A percentile compares a stretch with the other conserved stretches of the same genome.
phyloP scores from a whole-genome alignment of 2,797 vertebrate genomes.

The Prionace glauca region DNA sequence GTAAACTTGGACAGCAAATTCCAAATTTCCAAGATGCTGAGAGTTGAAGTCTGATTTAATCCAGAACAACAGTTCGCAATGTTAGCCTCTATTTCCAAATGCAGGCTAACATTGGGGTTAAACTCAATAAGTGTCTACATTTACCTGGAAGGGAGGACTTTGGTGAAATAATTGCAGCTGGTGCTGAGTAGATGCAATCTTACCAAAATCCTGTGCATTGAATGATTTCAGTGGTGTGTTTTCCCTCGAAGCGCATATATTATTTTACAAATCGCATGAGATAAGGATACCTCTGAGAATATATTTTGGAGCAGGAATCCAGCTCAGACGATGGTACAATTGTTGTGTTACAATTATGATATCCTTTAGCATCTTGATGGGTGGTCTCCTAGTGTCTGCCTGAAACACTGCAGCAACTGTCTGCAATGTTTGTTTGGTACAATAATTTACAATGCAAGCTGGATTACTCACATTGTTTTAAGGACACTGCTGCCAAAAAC shows the following conservation, averaged over 20 bases:
- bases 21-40: not conserved
- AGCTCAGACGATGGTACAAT: not conserved
- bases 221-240: not conserved
- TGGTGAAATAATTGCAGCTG: not conserved
- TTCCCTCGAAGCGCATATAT: not conserved
- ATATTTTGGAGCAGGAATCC: conserved; percentile 11
- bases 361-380: conserved; percentile 9
- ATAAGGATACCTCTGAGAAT: not conserved
- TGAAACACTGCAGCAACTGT: conserved; percentile 28
- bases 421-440: not conserved
- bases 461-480: conserved; percentile 18
- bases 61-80: not conserved
- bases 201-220: not conserved
- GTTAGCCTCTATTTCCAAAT: not conserved
- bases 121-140: not conserved
- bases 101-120: not conserved
- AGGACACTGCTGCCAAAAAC: not conserved
- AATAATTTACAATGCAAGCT: not conserved
- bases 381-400: too few species aligned
- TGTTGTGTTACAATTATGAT: conserved; percentile 2
- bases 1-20: not conserved
- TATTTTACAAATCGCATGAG: not conserved
- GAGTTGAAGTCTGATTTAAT: not conserved
- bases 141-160: not conserved
- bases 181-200: not conserved